These are phyloP conservation scores for Popillia japonica DNA, from an alignment of 1,140 invertebrate species.

Conservation along the genomic window DNA sequence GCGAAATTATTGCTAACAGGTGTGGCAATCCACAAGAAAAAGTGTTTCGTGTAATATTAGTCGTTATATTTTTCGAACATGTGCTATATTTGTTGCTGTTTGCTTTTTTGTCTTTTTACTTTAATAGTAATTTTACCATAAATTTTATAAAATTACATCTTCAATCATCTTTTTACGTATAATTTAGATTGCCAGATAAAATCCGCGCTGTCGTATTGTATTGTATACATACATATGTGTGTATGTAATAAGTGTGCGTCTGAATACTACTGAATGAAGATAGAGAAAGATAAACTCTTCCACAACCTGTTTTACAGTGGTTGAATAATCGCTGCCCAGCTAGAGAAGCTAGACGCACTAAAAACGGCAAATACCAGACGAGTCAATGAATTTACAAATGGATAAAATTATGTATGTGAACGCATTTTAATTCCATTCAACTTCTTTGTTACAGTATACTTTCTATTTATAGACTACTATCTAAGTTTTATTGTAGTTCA, in stretches of 20 bases:
- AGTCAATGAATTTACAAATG: slow-evolving; percentile 27
- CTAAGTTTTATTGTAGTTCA: too few species aligned
- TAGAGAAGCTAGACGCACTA: slow-evolving; percentile 22
- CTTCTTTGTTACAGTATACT: not conserved
- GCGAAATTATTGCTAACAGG: too few species aligned
- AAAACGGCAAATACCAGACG: slow-evolving; percentile 5
- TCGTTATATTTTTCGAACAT: too few species aligned
- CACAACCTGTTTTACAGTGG: slow-evolving; percentile 18
- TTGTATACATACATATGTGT: not conserved
- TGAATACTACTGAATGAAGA: not conserved
- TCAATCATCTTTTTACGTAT: not conserved
- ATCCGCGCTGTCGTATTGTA: too few species aligned
- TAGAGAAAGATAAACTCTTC: not conserved
- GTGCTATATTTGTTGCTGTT: too few species aligned
- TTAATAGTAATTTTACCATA: too few species aligned
- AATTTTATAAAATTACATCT: not conserved
- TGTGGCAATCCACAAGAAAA: too few species aligned
- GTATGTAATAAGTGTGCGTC: not conserved
- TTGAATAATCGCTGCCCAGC: not conserved
- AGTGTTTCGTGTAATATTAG: too few species aligned
- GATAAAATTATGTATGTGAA: slow-evolving; percentile 5
- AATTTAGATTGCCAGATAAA: not conserved
- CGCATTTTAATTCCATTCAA: not conserved
- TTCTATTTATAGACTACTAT: not conserved
- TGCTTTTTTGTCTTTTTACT: too few species aligned